Evolutionary conservation across 37 sponge, comb jelly and placozoan genomes (phyloP).

Genomic region (Aplysina aerophoba): DNA sequence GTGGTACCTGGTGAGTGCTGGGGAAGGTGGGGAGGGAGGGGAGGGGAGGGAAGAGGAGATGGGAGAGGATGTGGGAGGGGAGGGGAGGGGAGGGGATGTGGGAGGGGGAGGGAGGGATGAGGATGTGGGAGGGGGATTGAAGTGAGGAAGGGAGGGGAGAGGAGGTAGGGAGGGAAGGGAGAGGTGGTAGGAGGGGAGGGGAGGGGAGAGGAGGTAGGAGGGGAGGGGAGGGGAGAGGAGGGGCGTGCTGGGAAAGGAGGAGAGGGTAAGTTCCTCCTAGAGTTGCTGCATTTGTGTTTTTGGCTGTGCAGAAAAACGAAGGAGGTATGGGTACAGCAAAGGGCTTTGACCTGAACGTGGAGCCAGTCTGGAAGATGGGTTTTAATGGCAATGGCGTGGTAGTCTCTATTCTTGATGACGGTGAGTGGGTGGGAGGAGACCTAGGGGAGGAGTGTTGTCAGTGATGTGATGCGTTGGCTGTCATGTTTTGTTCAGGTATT

Average conservation of each 20-base stretch:
- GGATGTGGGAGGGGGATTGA: not conserved
- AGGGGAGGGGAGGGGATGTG: no score
- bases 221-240: slow-evolving; percentile 1
- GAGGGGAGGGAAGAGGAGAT: no score
- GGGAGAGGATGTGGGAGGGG: no score
- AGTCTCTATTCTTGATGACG: slow-evolving; percentile 96
- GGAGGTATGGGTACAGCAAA: no score
- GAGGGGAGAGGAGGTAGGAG: not conserved
- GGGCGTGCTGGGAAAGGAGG: no score
- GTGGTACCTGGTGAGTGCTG: not conserved
- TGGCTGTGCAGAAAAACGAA: no score
- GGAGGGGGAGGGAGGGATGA: not conserved
- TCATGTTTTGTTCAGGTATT: not conserved
- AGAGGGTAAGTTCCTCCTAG: no score
- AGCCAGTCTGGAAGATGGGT: slow-evolving; percentile 86
- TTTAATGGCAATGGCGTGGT: slow-evolving; percentile 89
- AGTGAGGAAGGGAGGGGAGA: not conserved
- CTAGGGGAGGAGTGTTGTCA: no score
- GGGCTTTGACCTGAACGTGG: slow-evolving; percentile 80
- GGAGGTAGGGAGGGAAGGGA: not conserved
- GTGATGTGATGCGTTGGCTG: no score
- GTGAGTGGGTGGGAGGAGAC: no score
- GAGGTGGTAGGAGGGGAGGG: not conserved
- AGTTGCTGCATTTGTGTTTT: no score
- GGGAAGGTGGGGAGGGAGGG: not conserved